Evolutionary conservation across 2,113 vertebrate species (phyloP).

Genomic region (Pyrgilauda ruficollis): DNA sequence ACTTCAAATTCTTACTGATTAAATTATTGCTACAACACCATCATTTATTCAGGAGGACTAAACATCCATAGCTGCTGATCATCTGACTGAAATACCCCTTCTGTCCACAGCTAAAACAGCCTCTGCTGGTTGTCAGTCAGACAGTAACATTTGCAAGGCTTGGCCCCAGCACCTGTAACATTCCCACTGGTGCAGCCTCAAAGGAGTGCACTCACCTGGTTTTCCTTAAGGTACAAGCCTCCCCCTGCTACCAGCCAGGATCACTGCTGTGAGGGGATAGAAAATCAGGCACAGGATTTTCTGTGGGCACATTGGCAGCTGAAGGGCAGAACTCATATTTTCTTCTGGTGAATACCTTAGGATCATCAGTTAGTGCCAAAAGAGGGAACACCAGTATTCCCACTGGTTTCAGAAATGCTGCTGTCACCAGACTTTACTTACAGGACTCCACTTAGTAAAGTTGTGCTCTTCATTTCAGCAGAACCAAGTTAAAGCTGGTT

Average conservation of each 20-base stretch:
- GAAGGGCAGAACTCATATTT: background rate
- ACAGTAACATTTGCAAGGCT: background rate
- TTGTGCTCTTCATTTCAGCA: background rate
- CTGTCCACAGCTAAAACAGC: background rate
- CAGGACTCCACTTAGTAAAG: background rate
- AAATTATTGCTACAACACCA: background rate
- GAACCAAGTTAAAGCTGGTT: background rate
- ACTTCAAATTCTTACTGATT: background rate
- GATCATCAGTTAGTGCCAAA: background rate
- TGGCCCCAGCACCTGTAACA: background rate
- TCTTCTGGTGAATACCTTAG: background rate
- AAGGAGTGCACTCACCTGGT: background rate
- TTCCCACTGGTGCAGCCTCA: background rate
- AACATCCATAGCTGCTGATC: background rate
- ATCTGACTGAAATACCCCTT: background rate
- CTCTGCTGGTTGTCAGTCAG: background rate
- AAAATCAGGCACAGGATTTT: background rate
- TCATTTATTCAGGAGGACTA: background rate
- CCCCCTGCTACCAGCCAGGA: accelerated
- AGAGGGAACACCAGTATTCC: background rate
- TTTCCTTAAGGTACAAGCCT: accelerated
- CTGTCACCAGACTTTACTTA: background rate
- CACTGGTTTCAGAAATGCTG: background rate
- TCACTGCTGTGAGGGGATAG: background rate
- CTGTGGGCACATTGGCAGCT: background rate